Evolutionary conservation across 2,888 invertebrate genomes (phyloP).

Genomic region (Plemyria rubiginata): DNA sequence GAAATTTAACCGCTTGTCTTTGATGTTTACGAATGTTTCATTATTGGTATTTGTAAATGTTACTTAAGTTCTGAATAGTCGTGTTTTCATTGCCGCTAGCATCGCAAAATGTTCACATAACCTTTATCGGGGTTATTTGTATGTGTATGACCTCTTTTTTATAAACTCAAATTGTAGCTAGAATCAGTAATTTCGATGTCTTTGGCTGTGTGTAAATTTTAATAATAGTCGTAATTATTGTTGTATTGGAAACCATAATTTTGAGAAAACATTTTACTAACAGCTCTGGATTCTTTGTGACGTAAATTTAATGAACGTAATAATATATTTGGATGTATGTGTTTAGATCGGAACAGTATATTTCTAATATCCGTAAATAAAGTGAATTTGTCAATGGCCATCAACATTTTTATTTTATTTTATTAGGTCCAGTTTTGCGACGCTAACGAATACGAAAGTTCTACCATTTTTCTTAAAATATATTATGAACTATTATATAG

Average conservation of each 20-base stretch:
- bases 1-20: conserved; percentile 60
- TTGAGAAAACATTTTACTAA: conserved; percentile 78
- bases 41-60: conserved; percentile 56
- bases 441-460: conserved; percentile 62
- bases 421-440: conserved; percentile 67
- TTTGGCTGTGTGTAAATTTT: conserved; percentile 83
- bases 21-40: conserved; percentile 54
- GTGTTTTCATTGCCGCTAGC: conserved; percentile 73
- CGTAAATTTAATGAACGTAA: conserved; percentile 63
- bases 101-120: conserved; percentile 86
- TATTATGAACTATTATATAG: conserved; percentile 10
- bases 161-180: conserved; percentile 69
- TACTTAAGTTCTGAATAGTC: conserved; percentile 46
- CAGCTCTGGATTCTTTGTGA: conserved; percentile 69
- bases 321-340: conserved; percentile 74
- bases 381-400: conserved; percentile 76
- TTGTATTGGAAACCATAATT: conserved; percentile 70
- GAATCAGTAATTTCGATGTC: conserved; percentile 79
- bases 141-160: conserved; percentile 67
- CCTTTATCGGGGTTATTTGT: conserved; percentile 70
- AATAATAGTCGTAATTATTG: conserved; percentile 66
- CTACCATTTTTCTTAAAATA: conserved; percentile 76
- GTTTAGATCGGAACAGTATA: conserved; percentile 78
- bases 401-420: conserved; percentile 61
- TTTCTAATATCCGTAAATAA: conserved; percentile 79